A percentile compares a stretch with the other conserved stretches of the same genome.
Conservation (phyloP, 2,888 invertebrate species). For the Liposcelis brunnea region DNA sequence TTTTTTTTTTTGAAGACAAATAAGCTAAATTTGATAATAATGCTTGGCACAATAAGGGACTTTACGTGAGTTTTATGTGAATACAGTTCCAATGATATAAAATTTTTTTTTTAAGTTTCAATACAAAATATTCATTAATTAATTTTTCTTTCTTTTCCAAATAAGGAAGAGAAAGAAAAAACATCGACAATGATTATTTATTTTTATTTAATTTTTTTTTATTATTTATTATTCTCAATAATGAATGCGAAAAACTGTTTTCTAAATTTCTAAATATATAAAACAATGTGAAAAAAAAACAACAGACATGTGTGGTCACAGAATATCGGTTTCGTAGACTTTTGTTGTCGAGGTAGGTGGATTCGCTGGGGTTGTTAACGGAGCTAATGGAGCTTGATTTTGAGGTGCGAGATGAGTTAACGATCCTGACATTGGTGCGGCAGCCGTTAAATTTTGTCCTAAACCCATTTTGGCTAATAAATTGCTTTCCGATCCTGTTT, state of each 20-base stretch:
- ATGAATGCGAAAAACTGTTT: background rate
- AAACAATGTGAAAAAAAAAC: slow-evolving; percentile 1
- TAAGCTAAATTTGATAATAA: no score
- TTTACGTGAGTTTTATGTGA: no score
- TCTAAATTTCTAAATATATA: background rate
- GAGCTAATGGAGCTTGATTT: slow-evolving; percentile 13
- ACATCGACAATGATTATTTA: no score
- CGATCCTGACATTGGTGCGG: slow-evolving; percentile 39
- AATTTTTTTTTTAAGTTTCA: no score
- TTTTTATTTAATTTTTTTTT: no score
- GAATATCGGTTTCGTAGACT: slow-evolving; percentile 86
- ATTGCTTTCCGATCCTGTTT: slow-evolving; percentile 78
- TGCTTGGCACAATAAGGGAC: no score
- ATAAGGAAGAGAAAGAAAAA: no score
- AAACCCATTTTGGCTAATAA: slow-evolving; percentile 67
- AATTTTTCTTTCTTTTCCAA: no score
- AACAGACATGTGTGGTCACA: slow-evolving; percentile 39
- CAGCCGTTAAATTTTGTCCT: slow-evolving; percentile 31
- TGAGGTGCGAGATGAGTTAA: slow-evolving; percentile 39
- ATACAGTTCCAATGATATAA: no score
- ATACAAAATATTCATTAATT: no score
- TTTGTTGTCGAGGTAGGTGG: slow-evolving; percentile 48
- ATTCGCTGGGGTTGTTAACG: slow-evolving; percentile 14
- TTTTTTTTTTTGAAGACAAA: no score
- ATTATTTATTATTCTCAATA: background rate